Evolutionary conservation across 2,888 invertebrate genomes (phyloP), one percentile per base, ranked within the genome.

Genomic region (Siphlonurus alternatus): DNA sequence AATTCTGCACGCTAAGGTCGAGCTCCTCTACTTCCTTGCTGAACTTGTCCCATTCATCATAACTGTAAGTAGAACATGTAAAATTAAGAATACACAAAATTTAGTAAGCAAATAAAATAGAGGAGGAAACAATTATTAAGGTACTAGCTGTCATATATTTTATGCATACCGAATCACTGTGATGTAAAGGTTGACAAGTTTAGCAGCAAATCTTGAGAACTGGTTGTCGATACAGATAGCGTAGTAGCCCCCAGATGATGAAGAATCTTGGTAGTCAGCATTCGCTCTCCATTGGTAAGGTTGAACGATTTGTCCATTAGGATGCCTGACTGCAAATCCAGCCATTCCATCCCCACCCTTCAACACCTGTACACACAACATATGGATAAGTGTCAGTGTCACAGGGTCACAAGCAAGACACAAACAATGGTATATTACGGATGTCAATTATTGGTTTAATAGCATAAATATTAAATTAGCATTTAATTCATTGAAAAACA

Each of bases 271-370:
- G 70, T 93, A 93, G 73, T 93, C 93, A 0, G 90, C 86, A 69
- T 84, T 89, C n/a, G 89, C 81, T 72, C 87, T 84, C 93, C 93
- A 94, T 71, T 90, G 88, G 72, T 94, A 94, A 0, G 93, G 93
- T 72, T 89, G 87, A 3, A 93, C 92, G 69, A 92, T 83, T 72
- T 86, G 81, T 0, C 92, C 91, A 64, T 84, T 82, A 0, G 94
- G 93, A 76, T 93, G 87, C 66, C 91, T 81, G 0, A 95, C 89
- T 0, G 91, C 91, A 73, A 94, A 92, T 1, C 93, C 94, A 66
- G 93, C 93, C 85, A 91, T 93, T 10, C 93, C 92, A 78, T 95
- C 94, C 22, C 94, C 94, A 3, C 95, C 95, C 74, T 92, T 82
- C 69, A 95, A 80, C 23, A 94, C 93, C 93, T 93, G 71, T 38